Conservation (phyloP, 92 coral and sea anemone genomes). For the Epizoanthus ramosus region DNA sequence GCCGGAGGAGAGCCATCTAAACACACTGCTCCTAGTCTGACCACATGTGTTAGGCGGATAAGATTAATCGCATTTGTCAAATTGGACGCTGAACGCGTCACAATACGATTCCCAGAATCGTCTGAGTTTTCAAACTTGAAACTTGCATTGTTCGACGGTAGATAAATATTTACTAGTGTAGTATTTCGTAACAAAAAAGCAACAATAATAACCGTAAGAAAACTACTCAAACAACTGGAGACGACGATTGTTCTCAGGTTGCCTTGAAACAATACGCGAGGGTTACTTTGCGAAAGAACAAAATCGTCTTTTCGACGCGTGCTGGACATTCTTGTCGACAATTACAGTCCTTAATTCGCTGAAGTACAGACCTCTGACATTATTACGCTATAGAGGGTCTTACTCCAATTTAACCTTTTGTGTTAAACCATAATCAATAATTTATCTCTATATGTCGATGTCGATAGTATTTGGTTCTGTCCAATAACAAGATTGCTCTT, state of each 20-base stretch:
- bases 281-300: not conserved
- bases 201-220: conserved; percentile 68
- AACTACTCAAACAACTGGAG: conserved; percentile 75
- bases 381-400: no score
- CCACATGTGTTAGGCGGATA: conserved; percentile 59
- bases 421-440: no score
- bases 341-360: no score
- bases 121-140: conserved; percentile 4
- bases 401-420: no score
- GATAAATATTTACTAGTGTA: conserved; percentile 80
- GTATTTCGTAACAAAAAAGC: conserved; percentile 87
- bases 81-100: conserved; percentile 18
- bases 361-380: no score
- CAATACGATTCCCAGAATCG: not conserved
- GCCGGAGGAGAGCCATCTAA: conserved; percentile 92
- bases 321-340: not conserved
- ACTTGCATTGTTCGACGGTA: conserved; percentile 34
- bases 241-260: conserved; percentile 59
- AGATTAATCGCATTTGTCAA: conserved; percentile 11
- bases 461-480: no score
- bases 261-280: conserved; percentile 18
- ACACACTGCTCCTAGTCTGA: conserved; percentile 78
- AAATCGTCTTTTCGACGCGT: not conserved
- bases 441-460: no score
- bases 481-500: no score